Base-by-base conservation (phyloP, 1,140 invertebrate species). In the Drosophila murphyi region DNA sequence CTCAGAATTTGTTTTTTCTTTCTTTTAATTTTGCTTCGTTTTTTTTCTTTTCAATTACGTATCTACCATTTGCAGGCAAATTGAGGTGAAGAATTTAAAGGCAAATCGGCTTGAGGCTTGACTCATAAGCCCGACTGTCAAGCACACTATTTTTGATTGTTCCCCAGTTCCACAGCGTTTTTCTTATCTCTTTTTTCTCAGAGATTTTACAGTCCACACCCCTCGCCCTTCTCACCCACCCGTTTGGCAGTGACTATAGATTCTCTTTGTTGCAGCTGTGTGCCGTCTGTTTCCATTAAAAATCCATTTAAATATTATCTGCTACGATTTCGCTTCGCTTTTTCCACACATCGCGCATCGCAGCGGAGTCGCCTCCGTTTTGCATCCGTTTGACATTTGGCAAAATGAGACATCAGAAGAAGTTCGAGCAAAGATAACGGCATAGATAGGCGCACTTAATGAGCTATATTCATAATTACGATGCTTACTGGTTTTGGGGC, bases 271-370 rank as follows among this genome's bases (percentile, higher is more conserved):
- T 28, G 57, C 72, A 68, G 71, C 70, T 73, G 70, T 12, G 39
- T 51, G 63, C 32, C 61, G 54, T 73, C 51, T 62, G 76, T 69
- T 72, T 83, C 80, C 80, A 83, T 83, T 83, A 83, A 83, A 81
- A 83, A 83, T 78, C 80, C 78, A 81, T 83, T 83, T 78, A 78
- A 75, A 72, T 69, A 81, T 78, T 81, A 82, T 83, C 78, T 72
- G 39, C 29, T 68, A 41, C 61, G 78, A 69, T 61, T 80, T 69
- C 29, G 10, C n/a, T 43, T n/a, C 39, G 6, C 39, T 55, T 51
- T 31, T 39, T 39, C 48, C 78, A 70, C 48, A 56, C 51, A 62
- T 61, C 59, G 37, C 50, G 43, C 39, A 20, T 20, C 20, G 20
- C 20, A 20, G 20, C 20, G 20, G 20, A 20, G 20, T n/a, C 57